Percentiles rank a stretch among this genome's conserved stretches.
Evolutionary conservation across 2,113 vertebrate genomes (phyloP).

Genomic region (Lagenorhynchus albirostris): DNA sequence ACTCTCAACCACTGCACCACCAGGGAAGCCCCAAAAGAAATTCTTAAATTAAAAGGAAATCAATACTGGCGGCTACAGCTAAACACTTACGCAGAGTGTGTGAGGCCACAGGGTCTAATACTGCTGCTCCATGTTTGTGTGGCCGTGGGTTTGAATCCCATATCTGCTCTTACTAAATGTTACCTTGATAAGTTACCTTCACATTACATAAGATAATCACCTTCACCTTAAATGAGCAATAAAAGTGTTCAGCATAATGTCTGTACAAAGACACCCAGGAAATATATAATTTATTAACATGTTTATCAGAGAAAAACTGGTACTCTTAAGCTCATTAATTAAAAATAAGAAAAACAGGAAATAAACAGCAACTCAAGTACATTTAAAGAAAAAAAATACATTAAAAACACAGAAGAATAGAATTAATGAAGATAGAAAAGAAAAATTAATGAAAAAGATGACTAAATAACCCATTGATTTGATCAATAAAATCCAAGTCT

Average conservation of each 20-base stretch:
- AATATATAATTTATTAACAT: not conserved
- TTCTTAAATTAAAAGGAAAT: not conserved
- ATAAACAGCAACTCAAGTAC: not conserved
- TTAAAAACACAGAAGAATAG: not conserved
- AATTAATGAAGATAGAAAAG: not conserved
- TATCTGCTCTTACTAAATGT: no score
- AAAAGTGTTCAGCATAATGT: not conserved
- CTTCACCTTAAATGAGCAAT: not conserved
- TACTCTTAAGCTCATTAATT: not conserved
- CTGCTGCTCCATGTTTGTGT: rapidly evolving
- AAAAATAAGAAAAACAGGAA: not conserved
- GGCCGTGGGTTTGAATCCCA: not conserved
- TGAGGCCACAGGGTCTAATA: not conserved
- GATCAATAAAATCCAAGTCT: not conserved
- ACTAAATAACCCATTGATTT: not conserved
- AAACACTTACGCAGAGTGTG: not conserved
- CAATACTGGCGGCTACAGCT: not conserved
- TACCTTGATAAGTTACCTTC: not conserved
- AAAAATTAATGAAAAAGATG: not conserved
- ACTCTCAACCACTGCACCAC: no score
- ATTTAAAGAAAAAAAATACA: not conserved
- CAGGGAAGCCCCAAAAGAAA: not conserved
- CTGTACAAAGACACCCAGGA: not conserved
- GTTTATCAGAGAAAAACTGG: not conserved
- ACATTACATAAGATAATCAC: not conserved